phyloP scores from a whole-genome alignment of 2,113 vertebrate genomes.

The Fulmarus glacialis region DNA sequence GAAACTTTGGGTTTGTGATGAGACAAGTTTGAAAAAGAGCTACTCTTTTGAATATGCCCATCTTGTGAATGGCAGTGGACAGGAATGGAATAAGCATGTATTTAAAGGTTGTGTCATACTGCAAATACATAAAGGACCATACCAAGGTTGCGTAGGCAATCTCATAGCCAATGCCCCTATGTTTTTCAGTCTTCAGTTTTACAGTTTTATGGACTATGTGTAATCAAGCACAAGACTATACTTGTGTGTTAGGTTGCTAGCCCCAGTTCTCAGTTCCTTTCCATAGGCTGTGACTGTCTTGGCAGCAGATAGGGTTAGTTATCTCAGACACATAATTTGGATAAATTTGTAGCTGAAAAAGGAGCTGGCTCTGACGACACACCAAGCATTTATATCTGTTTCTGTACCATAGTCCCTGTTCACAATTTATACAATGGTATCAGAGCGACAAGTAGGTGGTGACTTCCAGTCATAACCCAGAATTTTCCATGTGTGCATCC shows the following conservation, averaged over 20 bases:
- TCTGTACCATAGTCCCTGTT: not conserved
- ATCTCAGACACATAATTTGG: not conserved
- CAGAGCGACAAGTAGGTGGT: not conserved
- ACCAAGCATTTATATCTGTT: not conserved
- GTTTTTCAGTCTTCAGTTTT: not conserved
- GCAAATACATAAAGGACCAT: not conserved
- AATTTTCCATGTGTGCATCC: not conserved
- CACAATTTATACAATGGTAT: not conserved
- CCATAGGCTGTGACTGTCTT: not conserved
- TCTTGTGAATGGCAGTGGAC: not conserved
- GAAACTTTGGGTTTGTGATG: not conserved
- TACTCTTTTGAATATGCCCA: not conserved
- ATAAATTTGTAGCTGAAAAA: not conserved
- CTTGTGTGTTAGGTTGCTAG: not conserved
- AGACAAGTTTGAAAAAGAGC: not conserved
- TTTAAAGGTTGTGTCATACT: not conserved
- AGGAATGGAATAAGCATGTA: not conserved
- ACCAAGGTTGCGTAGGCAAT: accelerated
- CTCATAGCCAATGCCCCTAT: not conserved
- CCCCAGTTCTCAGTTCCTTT: not conserved
- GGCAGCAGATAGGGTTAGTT: not conserved
- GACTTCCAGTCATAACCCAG: not conserved
- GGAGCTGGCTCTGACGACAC: not conserved
- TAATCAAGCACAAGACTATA: not conserved
- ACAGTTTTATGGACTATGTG: not conserved